Evolutionary conservation across 1,140 invertebrate genomes (phyloP).

Genomic region (Thaumatotibia leucotreta): DNA sequence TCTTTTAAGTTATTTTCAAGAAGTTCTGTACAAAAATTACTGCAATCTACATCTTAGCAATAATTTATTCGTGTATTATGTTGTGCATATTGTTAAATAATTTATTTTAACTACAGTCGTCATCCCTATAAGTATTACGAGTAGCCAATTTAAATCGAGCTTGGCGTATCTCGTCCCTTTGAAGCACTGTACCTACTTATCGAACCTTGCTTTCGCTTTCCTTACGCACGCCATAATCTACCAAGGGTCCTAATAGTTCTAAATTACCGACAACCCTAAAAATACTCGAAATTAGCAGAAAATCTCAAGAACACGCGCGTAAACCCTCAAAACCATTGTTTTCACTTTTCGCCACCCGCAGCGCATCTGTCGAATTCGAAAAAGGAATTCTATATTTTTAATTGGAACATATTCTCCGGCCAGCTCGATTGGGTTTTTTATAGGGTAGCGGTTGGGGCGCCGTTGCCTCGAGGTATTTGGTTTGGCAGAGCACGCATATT

Average conservation of each 20-base stretch:
- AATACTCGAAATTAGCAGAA: not conserved
- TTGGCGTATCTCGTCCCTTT: not conserved
- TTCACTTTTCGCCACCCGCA: conserved; percentile 27
- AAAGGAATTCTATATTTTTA: conserved; percentile 42
- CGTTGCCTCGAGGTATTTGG: conserved; percentile 53
- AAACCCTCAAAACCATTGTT: conserved; percentile 23
- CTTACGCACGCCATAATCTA: not conserved
- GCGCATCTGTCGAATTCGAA: conserved; percentile 30
- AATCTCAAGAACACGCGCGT: not conserved
- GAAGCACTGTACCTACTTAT: not conserved
- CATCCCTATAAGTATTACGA: no score
- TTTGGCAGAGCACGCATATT: conserved; percentile 51
- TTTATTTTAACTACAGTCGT: no score
- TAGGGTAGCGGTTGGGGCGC: conserved; percentile 26
- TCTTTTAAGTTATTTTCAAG: no score
- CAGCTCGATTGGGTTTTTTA: conserved; percentile 35
- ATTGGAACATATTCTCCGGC: conserved; percentile 65
- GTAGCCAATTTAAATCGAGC: no score
- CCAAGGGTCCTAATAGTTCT: not conserved
- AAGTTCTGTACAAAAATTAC: no score
- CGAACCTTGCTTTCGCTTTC: not conserved
- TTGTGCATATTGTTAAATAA: no score
- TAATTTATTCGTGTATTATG: no score
- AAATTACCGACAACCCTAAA: not conserved
- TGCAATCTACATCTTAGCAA: no score